Evolutionary conservation across 2,888 invertebrate genomes (phyloP).

Genomic region (Leucania comma): DNA sequence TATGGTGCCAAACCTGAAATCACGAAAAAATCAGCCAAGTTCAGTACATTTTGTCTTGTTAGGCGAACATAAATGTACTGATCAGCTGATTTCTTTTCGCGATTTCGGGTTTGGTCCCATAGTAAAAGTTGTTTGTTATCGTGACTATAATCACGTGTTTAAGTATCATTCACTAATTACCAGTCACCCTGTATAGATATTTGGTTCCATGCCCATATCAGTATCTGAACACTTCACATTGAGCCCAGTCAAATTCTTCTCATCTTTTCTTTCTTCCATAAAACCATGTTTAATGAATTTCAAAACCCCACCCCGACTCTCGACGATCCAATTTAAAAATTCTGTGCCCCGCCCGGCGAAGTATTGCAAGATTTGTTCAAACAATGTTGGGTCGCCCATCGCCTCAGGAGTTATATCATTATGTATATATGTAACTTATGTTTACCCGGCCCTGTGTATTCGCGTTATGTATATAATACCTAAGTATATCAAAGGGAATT

Average conservation of each 20-base stretch:
- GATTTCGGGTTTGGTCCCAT: too few species aligned
- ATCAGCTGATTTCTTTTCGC: too few species aligned
- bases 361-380: conserved; percentile 33
- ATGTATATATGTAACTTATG: conserved; percentile 43
- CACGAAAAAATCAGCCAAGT: too few species aligned
- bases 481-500: conserved; percentile 21
- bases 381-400: conserved; percentile 44
- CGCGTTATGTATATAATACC: conserved; percentile 17
- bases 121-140: too few species aligned
- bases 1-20: too few species aligned
- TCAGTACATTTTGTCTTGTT: too few species aligned
- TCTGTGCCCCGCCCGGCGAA: conserved; percentile 40
- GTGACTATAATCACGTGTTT: too few species aligned
- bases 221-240: neutral
- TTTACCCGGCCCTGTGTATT: conserved; percentile 35
- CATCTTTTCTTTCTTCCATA: neutral
- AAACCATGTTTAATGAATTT: conserved; percentile 3
- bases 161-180: too few species aligned
- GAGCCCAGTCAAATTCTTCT: neutral
- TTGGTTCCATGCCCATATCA: too few species aligned
- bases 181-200: too few species aligned
- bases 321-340: conserved; percentile 58
- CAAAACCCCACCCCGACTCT: neutral
- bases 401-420: conserved; percentile 54
- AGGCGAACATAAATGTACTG: too few species aligned